Evolutionary conservation across 2,113 vertebrate species (phyloP), one percentile per base, ranked within the genome.

Genomic region (Romanogobio albipinnatus): DNA sequence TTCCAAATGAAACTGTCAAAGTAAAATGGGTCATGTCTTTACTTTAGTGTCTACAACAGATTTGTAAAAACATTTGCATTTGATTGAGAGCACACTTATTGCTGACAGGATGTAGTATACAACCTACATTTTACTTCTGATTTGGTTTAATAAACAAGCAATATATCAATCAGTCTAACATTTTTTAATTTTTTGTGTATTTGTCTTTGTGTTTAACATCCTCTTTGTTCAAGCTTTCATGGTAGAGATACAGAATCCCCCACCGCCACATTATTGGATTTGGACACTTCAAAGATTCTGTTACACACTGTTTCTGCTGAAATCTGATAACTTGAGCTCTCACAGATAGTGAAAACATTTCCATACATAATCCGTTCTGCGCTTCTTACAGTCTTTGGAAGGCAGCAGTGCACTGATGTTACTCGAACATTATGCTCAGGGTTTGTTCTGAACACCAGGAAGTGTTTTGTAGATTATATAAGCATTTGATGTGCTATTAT

Each of bases 281-380:
- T 78, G 22, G 56, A 61, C 76, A 43, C 33, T 24, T 79, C 58
- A 79, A 62, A 62, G 77, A 64, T 79, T 59, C 33, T 64, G 77
- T 79, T 47, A 62, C 53, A 59, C 53, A 43, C 76, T n/a, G 76
- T 77, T 78, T 78, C 76, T 43, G 53, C 36, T 61, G 56, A 78
- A 78, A 78, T 78, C 76, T 78, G 76, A 78, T 61, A 59, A 59
- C 33, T 7, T 43, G 76, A 78, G 76, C 19, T 77, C 76, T 59
- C 53, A 45, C 36, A 14, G n/a, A 73, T 8, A n/a, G 51, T n/a
- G 33, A 59, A 59, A 78, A 61, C 53, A 58, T 77, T 43, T 59
- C 22, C 56, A 78, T n/a, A 78, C 33, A 61, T 61, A 14, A 73
- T 73, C 70, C 24, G 43, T 24, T 73, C 70, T 73, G 70, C 39